A percentile compares a stretch with the other conserved stretches of the same genome.
These are phyloP conservation scores for Heliconius charithonia DNA, from an alignment of 2,888 invertebrate genomes.

Conservation along the genomic window DNA sequence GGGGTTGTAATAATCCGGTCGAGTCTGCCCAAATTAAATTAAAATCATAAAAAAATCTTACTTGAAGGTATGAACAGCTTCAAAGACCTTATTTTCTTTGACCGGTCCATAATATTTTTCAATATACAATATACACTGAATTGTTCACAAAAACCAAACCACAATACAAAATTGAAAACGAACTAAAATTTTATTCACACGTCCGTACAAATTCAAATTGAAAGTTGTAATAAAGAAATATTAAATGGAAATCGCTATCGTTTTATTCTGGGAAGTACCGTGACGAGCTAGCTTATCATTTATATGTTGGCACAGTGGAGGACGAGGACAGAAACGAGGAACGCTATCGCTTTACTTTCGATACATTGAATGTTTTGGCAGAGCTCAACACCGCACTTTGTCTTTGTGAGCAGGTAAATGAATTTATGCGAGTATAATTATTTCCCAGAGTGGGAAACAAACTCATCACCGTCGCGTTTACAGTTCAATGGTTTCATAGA, in stretches of 20 bases:
- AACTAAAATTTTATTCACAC: background rate
- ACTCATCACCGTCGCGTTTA: too few relatives aligned
- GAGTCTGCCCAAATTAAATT: too few relatives aligned
- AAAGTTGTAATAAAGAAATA: background rate
- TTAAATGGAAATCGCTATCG: background rate
- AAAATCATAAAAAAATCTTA: background rate
- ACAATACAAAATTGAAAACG: background rate
- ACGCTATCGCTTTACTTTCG: background rate
- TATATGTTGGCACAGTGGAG: too few relatives aligned
- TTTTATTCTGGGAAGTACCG: background rate
- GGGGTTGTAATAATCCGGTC: too few relatives aligned
- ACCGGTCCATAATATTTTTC: constrained; percentile 3
- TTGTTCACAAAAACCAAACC: background rate
- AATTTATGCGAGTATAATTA: background rate
- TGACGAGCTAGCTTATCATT: background rate
- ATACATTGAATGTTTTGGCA: background rate
- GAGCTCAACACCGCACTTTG: background rate
- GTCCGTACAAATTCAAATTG: background rate
- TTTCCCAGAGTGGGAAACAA: too few relatives aligned
- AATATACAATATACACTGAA: background rate
- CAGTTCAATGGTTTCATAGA: too few relatives aligned
- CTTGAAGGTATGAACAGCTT: constrained; percentile 1
- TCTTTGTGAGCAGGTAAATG: background rate
- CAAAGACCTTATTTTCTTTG: constrained; percentile 11
- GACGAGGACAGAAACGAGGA: too few relatives aligned